phyloP scores from a whole-genome alignment of 1,140 invertebrate species.

The Lycorma delicatula region DNA sequence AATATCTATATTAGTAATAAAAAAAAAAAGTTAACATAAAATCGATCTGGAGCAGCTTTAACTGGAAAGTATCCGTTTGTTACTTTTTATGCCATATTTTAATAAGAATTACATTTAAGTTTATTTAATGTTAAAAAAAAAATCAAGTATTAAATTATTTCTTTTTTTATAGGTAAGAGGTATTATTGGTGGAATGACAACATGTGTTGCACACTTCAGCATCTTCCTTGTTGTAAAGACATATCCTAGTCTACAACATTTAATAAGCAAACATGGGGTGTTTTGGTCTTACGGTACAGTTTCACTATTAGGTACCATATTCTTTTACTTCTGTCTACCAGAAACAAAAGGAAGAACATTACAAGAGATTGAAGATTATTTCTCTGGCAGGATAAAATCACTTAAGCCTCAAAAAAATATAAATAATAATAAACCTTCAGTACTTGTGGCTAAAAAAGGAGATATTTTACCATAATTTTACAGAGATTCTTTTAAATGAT shows the following conservation, averaged over 20 bases:
- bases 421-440: slow-evolving; percentile 15
- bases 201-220: slow-evolving; percentile 51
- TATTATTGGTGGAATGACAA: slow-evolving; percentile 55
- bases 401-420: slow-evolving; percentile 24
- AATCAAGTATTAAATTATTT: too few species aligned
- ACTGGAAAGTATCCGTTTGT: too few species aligned
- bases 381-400: slow-evolving; percentile 43
- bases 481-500: too few species aligned
- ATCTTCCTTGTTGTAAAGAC: slow-evolving; percentile 61
- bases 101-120: too few species aligned
- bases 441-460: slow-evolving; percentile 19
- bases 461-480: slow-evolving; percentile 15
- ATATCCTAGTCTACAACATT: slow-evolving; percentile 45
- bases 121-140: too few species aligned
- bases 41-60: too few species aligned
- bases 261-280: slow-evolving; percentile 47
- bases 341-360: slow-evolving; percentile 70
- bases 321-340: slow-evolving; percentile 57
- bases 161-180: slow-evolving; percentile 48
- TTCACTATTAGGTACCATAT: slow-evolving; percentile 45
- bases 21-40: too few species aligned
- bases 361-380: slow-evolving; percentile 69
- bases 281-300: slow-evolving; percentile 54
- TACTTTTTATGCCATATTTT: too few species aligned
- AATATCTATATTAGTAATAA: too few species aligned